Evolutionary conservation across 1,140 invertebrate species (phyloP), one percentile per base, ranked within the genome.

Genomic region (Megalopta genalis): DNA sequence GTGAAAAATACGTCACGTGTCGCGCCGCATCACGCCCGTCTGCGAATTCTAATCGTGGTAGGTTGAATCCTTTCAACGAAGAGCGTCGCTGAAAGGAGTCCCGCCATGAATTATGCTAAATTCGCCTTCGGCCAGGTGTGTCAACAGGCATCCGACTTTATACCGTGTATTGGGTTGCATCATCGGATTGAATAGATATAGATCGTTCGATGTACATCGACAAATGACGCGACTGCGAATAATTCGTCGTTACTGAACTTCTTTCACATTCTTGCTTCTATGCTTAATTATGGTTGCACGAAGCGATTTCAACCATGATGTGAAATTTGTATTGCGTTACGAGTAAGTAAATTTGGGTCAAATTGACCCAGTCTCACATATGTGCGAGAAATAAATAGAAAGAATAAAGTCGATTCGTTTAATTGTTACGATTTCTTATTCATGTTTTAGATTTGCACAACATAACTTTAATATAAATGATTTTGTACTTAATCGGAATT

Each of bases 151-250:
- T 64, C 27, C 54, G 18, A n/a, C 9, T 52, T 32, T 32, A 32
- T 32, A 32, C 32, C 32, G 23, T 21, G 52, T 59, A 46, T 59
- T 32, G n/a, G 39, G 77, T 90, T 86, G 80, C 84, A 84, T 86
- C 82, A 84, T 78, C 74, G 60, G 63, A 46, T 82, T 81, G 81
- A 80, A 82, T 88, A 88, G 85, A 88, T 88, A 88, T 85, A 78
- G 75, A 88, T 87, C 80, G 63, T 21, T 14, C 60, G 27, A 62
- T n/a, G 65, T 79, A 80, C 74, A 88, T 80, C 42, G 82, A 88
- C 69, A 76, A 86, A 88, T 82, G 66, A 77, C 82, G 83, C 77
- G 76, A 23, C 77, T n/a, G 87, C 85, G 84, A 88, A 88, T 89
- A 89, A 90, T 86, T 83, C 81, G 77, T 86, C 82, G 74, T 69